Evolutionary conservation across 2,113 vertebrate genomes (phyloP), one percentile per base, ranked within the genome.

Genomic region (Xerus inauris): DNA sequence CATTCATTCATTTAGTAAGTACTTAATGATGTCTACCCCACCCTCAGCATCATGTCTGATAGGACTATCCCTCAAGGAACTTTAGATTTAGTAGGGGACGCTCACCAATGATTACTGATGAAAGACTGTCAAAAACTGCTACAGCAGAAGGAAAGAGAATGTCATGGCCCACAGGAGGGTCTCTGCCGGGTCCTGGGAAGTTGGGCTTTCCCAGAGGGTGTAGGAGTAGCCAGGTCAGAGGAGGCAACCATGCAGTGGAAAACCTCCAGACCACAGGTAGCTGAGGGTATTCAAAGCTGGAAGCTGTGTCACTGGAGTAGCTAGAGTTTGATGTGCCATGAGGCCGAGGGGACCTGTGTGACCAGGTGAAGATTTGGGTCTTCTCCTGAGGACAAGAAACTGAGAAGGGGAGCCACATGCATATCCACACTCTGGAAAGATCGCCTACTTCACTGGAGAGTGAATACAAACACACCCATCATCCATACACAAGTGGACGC

Each of bases 401-500:
- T 24, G n/a, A 16, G 77, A 7, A 45, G 17, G 45, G 28, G 24
- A 11, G 9, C 1, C 8, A n/a, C 16, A 40, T 2, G 6, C 35
- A 13, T 8, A 1, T 9, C 9, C 4, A 8, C 0, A 24, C 51
- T 84, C 35, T 17, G 17, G 51, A 20, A 38, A 62, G 57, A 12
- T 9, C 28, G 7, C 22, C 22, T 42, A n/a, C 64, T 47, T 38
- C 62, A 2, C 0, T 5, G 14, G 76, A n/a, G 1, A 10, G 30
- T n/a, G 38, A 54, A 1, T 26, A 32, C 7, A 45, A 28, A 45
- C 28, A 0, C 0, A 0, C 8, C 47, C 4, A 8, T 49, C 51
- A 22, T 6, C 4, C 3, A 0, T 0, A 2, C 8, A 16, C 2
- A 24, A 24, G 22, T 0, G 47, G 75, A n/a, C 0, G 8, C 10